phyloP scores from a whole-genome alignment of 2,113 vertebrate species.

The Alaudala cheleensis region DNA sequence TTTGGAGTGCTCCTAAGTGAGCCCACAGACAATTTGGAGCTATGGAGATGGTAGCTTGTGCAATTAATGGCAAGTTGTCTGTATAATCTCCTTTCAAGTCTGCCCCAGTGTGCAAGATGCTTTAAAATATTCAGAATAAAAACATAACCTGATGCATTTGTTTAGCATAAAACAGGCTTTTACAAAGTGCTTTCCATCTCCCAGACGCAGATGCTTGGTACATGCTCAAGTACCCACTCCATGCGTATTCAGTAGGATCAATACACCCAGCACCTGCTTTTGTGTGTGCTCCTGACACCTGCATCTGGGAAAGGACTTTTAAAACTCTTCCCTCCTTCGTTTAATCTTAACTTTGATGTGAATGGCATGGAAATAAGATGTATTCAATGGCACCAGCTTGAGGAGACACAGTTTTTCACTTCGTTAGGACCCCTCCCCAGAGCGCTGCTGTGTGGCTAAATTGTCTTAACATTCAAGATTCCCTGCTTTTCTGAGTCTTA shows the following conservation, averaged over 20 bases:
- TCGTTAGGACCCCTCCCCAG: background rate
- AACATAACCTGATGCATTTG: conserved; percentile 51
- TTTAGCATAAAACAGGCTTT: conserved; percentile 27
- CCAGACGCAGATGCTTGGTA: conserved; percentile 19
- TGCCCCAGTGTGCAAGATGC: background rate
- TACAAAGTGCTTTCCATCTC: background rate
- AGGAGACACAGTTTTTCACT: background rate
- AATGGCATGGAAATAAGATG: background rate
- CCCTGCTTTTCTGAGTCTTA: background rate
- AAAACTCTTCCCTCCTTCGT: background rate
- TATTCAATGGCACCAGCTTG: background rate
- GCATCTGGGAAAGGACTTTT: conserved; percentile 25
- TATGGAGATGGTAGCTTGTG: background rate
- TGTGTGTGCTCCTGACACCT: conserved; percentile 11
- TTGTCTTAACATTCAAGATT: background rate
- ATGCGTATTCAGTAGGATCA: conserved; percentile 26
- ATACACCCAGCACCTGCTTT: conserved; percentile 41
- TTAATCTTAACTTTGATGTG: conserved; percentile 11
- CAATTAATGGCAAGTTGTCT: background rate
- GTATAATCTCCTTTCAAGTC: conserved; percentile 10
- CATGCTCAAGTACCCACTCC: conserved; percentile 54
- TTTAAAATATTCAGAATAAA: conserved; percentile 52
- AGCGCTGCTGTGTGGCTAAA: background rate
- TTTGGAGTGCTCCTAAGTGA: background rate
- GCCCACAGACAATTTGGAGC: background rate